These are phyloP conservation scores for Caranx ignobilis DNA, from an alignment of 2,113 vertebrate genomes.

Conservation along the genomic window DNA sequence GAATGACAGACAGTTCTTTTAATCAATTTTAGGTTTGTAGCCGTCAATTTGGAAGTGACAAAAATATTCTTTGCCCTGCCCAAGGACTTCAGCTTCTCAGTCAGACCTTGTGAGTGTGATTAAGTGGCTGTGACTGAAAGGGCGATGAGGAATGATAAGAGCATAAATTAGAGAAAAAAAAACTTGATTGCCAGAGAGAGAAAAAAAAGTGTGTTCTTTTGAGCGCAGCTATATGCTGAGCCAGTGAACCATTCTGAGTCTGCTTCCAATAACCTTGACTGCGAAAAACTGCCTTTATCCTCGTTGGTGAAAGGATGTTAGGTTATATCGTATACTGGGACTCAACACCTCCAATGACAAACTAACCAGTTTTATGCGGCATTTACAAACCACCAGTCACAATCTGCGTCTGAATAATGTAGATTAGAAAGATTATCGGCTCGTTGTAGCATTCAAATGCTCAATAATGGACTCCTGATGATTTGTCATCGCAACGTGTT, in stretches of 20 bases:
- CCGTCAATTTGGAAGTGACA: conserved; percentile 21
- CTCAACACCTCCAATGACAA: background rate
- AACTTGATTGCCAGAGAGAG: background rate
- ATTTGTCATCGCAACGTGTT: too few species aligned
- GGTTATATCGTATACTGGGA: background rate
- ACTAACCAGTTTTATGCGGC: background rate
- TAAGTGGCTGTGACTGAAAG: conserved; percentile 24
- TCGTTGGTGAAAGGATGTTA: background rate
- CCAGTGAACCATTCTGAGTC: background rate
- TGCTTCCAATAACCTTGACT: conserved; percentile 2
- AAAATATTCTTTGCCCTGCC: conserved; percentile 2
- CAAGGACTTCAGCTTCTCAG: conserved; percentile 27
- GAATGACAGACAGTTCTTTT: background rate
- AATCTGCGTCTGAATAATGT: background rate
- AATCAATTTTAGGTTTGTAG: conserved; percentile 18
- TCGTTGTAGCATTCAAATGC: background rate
- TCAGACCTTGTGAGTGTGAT: conserved; percentile 20
- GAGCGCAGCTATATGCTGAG: background rate
- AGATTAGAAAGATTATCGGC: background rate
- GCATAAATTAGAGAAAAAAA: background rate
- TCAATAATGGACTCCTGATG: background rate
- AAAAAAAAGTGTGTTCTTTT: background rate
- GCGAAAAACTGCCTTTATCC: conserved; percentile 18
- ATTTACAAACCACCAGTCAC: background rate
- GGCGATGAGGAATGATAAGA: conserved; percentile 26